Base-by-base conservation (phyloP, 1,140 invertebrate species). In the Planococcus citri region DNA sequence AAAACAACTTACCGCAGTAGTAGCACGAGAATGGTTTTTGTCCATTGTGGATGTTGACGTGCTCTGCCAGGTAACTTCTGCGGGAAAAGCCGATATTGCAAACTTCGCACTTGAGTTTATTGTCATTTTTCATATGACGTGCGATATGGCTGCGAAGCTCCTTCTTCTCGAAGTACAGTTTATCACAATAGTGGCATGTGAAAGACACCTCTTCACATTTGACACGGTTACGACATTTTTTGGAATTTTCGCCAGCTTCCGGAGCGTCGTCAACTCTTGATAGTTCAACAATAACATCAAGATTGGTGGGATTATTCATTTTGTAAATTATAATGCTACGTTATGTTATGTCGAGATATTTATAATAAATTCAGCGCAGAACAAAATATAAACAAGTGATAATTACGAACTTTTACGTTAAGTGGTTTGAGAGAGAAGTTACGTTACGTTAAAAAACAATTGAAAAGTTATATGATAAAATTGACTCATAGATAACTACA, bases 11-110 rank as follows among this genome's bases (percentile, higher is more conserved):
- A 38, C 90, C 90, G 76, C 91, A 94, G 69, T 86, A 83, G 67
- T 82, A 79, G 75, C 91, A 94, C 76, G 92, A 92, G 76, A 85
- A 92, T 1, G 89, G 90, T 76, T 91, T 91, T 73, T 88, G 88
- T 41, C 90, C 91, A 58, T 84, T 85, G 76, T 94, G 92, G 1
- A 27, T 72, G 33, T 64, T 38, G 37, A 57, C 22, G 4, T 72
- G 71, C 29, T 71, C 71, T 4, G 60, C 60, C 25, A 64, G 22
- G 22, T 64, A 64, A 64, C 10, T 25, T 27, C 17, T 64, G 4
- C 60, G 60, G 2, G 60, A 24, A 25, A 64, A 64, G 60, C 60
- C 60, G 25, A 64, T 25, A 25, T 27, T 27, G 20, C 60, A 64
- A 4, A 25, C 3, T 6, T 24, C 10, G 25, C 60, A 64, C 9